Evolutionary conservation across 1,140 invertebrate species (phyloP).

Genomic region (Drosophila tropicalis): DNA sequence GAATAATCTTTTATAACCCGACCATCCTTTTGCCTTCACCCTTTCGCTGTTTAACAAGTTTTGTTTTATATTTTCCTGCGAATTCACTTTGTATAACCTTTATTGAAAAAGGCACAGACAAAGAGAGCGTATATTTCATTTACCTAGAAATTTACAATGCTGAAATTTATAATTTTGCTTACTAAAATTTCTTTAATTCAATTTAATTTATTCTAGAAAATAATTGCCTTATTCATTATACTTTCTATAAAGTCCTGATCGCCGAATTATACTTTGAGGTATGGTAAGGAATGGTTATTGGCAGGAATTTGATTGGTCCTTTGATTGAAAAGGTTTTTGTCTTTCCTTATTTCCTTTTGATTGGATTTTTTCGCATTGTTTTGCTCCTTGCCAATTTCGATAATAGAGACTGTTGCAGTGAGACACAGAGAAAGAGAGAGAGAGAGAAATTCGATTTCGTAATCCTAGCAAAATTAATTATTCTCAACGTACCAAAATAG

Average conservation of each 20-base stretch:
- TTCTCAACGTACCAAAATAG: neutral
- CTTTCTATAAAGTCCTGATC: too few species aligned
- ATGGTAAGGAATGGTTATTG: neutral
- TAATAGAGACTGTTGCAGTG: neutral
- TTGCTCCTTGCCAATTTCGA: neutral
- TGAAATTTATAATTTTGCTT: neutral
- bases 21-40: slow-evolving; percentile 10
- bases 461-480: slow-evolving; percentile 13
- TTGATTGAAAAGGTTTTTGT: neutral
- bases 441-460: slow-evolving; percentile 2
- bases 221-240: too few species aligned
- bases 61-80: slow-evolving; percentile 41
- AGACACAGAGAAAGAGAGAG: neutral
- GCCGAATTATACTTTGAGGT: neutral
- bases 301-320: too few species aligned
- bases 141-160: neutral
- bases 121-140: slow-evolving; percentile 6
- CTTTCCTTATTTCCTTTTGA: neutral
- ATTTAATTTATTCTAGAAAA: too few species aligned
- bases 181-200: too few species aligned
- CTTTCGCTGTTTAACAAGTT: too few species aligned
- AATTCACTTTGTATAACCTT: slow-evolving; percentile 24
- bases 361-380: neutral
- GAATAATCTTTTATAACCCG: slow-evolving; percentile 26
- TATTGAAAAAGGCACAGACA: slow-evolving; percentile 5